Evolutionary conservation across 2,113 vertebrate species (phyloP), one percentile per base, ranked within the genome.

Genomic region (Hippocampus comes): DNA sequence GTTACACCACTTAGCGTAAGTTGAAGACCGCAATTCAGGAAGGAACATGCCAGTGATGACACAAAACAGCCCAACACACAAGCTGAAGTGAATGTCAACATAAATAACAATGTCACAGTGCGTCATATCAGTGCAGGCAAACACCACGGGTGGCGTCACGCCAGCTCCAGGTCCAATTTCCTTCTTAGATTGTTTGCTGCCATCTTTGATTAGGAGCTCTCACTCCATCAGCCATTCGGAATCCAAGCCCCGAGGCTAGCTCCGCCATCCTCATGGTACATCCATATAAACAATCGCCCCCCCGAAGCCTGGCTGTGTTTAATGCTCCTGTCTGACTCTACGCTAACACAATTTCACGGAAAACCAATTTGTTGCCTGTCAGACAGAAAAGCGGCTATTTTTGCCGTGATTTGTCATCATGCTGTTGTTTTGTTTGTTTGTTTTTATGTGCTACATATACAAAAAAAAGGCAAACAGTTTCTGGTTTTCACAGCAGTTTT

Each of bases 321-420:
- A 79, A 78, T 71, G 72, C 27, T 42, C 75, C 76, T 84, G 49
- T 81, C 73, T 81, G 80, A 82, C 74, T 73, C 60, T 63, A 53
- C 68, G 43, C 71, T 77, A 79, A 89, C 82, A 85, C 80, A 81
- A 71, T 85, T 84, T 78, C 87, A 71, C 69, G 83, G 81, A 88
- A 90, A 88, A 84, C 74, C 79, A 82, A 86, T 88, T 86, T 88
- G 75, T 84, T 78, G 70, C 38, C 82, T 85, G 86, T 86, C 87
- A 82, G 67, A 78, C 83, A 78, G 69, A 61, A 61, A 75, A 79
- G 63, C 69, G 63, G 63, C 34, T 66, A 76, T 73, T 61, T 73
- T 64, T 57, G 55, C 74, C 76, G 72, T 83, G 80, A 81, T 88
- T 83, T 83, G 83, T 77, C 81, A 79, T 18, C n/a, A 70, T 77